Base-by-base conservation (phyloP, 2,797 vertebrate genomes). In the Gephyroberyx darwinii region DNA sequence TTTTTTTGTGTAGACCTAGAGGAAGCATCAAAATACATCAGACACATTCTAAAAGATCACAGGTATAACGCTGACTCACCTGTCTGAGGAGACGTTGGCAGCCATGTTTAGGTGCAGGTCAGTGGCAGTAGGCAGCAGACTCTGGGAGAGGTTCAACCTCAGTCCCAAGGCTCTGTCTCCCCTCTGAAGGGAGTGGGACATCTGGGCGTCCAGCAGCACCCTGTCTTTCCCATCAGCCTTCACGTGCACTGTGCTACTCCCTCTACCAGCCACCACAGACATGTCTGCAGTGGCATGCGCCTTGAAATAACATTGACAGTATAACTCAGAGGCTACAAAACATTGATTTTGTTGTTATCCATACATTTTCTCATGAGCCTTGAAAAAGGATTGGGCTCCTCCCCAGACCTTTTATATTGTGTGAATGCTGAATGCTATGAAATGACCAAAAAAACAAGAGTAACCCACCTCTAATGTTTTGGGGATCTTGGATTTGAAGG, bases 81-180 rank as follows among this genome's bases (percentile, higher is more conserved):
- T 95, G 77, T 94, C 88, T 10, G 92, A 84, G 39, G 93, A 90
- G 63, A 91, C 52, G 85, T 94, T 95, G 65, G 93, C 86, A 1
- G 75, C 72, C 52, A 96, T 77, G 74, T 90, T 89, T 35, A 96
- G 71, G 20, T 85, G 76, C 55, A 93, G 68, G 37, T 90, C 68
- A 45, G 75, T 64, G 61, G 89, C 67, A 4, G 68, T 63, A 12
- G 84, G 68, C 37, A 95, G 64, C 45, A 96, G 22, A 9, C 77
- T 88, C 81, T 96, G 95, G 39, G 77, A 90, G 37, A 96, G 43
- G 39, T 90, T 74, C 58, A 94, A 6, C 8, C 62, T 90, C 59
- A 92, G 41, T 12, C 75, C 73, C 13, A 93, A 4, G 3, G 31
- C 41, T 85, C 61, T 79, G 70, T 78, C 35, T 26, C 52, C 91